Base-by-base conservation (phyloP, 2,888 invertebrate genomes). In the Slavum lentiscoides region DNA sequence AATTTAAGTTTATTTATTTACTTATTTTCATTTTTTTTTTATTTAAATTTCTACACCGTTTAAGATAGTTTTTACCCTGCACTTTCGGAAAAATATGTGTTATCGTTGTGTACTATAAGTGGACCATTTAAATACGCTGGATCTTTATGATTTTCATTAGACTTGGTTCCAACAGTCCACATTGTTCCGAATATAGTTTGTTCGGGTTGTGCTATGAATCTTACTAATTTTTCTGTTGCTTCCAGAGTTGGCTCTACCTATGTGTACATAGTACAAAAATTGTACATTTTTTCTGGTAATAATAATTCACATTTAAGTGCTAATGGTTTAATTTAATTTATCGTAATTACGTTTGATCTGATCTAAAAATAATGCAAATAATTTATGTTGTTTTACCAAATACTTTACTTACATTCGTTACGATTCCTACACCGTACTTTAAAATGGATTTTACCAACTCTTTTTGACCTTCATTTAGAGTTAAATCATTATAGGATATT, bases 21-120 rank as follows among this genome's bases (percentile, higher is more conserved):
- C 8, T 39, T 39, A 39, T 39, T 39, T 39, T 6, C 8, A 6
- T 39, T 39, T 39, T 43, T 43, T 43, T 43, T 7, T 43, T 4
- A 43, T 43, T 43, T 53, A 53, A 62, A 53, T 30, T 73, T 59
- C 30, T 30, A 62, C 11, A 53, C 70, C 82, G 58, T 58, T 58
- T 15, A 70, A 17, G n/a, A 37, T n/a, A 19, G 21, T 21, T 37
- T 58, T 83, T 87, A 90, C 90, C 94, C 94, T 70, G 92, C 90
- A 1, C 93, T 90, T 85, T 93, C 91, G 74, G 89, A 90, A 84
- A 93, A 92, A 85, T 94, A 95, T 0, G 93, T 93, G 77, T 91
- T 92, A 85, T 94, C 94, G 5, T 91, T 93, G 85, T 95, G 94
- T 0, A 91, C 89, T 4, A 91, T 91, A 0, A 95, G 87, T 21